These are phyloP conservation scores for Drosophila acutilabella DNA, from an alignment of 2,888 invertebrate genomes.

Conservation along the genomic window DNA sequence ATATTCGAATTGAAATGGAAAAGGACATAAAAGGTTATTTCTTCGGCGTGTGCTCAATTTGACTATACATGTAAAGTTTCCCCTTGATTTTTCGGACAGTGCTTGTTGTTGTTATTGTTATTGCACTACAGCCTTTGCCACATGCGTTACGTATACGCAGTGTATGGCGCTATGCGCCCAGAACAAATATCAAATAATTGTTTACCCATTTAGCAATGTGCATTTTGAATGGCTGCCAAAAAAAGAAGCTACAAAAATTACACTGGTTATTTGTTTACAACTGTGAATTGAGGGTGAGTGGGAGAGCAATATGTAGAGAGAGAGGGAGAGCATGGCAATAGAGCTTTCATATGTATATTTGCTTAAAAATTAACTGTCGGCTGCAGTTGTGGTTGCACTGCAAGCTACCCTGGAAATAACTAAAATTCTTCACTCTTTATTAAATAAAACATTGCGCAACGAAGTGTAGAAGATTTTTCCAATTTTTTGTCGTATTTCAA, in stretches of 20 bases:
- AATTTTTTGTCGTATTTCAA: too few species aligned
- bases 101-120: conserved; percentile 8
- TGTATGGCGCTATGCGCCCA: conserved; percentile 29
- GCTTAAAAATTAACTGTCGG: background rate
- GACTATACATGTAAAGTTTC: conserved; percentile 10
- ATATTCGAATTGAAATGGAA: conserved; percentile 7
- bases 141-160: conserved; percentile 60
- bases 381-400: background rate
- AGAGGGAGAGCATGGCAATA: background rate
- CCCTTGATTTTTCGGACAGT: conserved; percentile 1
- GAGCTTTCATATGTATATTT: conserved; percentile 2
- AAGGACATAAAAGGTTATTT: conserved; percentile 20
- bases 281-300: background rate
- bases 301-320: background rate
- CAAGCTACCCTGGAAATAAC: background rate
- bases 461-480: too few species aligned
- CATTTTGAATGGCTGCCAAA: conserved; percentile 68
- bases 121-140: conserved; percentile 16
- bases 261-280: conserved; percentile 48
- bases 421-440: background rate
- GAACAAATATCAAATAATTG: conserved; percentile 70
- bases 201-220: conserved; percentile 59
- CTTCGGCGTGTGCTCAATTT: conserved; percentile 9
- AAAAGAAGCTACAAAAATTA: conserved; percentile 27
- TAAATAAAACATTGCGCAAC: too few species aligned